phyloP scores from a whole-genome alignment of 2,888 invertebrate genomes.

The Stenchaetothrips biformis region DNA sequence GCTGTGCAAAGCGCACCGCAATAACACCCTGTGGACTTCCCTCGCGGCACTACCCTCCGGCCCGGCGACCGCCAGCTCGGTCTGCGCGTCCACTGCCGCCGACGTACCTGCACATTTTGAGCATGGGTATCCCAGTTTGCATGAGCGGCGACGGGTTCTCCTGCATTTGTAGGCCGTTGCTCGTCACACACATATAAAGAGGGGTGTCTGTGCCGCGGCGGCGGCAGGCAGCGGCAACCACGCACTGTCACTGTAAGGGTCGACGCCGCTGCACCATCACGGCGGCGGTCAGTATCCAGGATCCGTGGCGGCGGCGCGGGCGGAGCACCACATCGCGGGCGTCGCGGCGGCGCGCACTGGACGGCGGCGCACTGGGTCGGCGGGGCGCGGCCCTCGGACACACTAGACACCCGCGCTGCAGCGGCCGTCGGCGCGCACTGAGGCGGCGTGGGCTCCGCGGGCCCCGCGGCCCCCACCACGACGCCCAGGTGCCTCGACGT shows the following conservation, averaged over 20 bases:
- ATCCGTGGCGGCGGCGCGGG: neutral
- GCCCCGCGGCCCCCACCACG: constrained; percentile 1
- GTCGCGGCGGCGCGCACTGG: neutral
- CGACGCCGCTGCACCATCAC: too few species aligned
- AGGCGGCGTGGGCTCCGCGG: neutral
- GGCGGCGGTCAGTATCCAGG: neutral
- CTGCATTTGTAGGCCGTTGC: constrained; percentile 6
- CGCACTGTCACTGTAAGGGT: neutral
- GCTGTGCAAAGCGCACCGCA: too few species aligned
- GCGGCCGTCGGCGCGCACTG: constrained; percentile 12
- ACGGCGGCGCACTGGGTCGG: neutral
- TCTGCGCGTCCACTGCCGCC: too few species aligned
- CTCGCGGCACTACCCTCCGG: too few species aligned
- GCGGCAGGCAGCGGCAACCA: neutral
- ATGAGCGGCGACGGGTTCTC: constrained; percentile 9
- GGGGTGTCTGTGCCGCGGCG: neutral
- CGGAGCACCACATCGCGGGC: neutral
- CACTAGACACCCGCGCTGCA: neutral
- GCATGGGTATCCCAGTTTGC: constrained; percentile 12
- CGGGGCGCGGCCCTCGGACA: neutral
- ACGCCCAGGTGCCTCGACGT: neutral
- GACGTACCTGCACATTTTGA: constrained; percentile 15
- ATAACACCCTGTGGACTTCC: too few species aligned
- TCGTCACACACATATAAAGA: constrained; percentile 1
- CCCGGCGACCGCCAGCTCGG: too few species aligned